A percentile compares a stretch with the other conserved stretches of the same genome.
Conservation (phyloP, 2,797 vertebrate genomes). For the Kryptolebias ocellatus region DNA sequence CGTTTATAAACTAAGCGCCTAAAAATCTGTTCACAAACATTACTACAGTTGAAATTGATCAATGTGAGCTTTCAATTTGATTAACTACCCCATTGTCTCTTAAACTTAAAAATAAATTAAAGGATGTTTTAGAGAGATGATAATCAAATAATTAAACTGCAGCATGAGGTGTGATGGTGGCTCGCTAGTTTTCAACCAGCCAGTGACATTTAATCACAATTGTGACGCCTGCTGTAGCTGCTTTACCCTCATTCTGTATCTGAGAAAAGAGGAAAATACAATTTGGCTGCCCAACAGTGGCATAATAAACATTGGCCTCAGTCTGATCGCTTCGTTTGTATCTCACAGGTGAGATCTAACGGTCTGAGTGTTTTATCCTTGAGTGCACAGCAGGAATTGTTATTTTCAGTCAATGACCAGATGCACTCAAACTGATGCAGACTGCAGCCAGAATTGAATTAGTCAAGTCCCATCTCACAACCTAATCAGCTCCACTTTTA, state of each 20-base stretch:
- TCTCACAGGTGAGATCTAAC: constrained; percentile 42
- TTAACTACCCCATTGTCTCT: constrained; percentile 28
- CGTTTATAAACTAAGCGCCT: not conserved
- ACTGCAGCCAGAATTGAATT: constrained; percentile 78
- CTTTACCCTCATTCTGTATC: constrained; percentile 11
- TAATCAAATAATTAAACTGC: constrained; percentile 50
- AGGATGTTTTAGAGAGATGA: constrained; percentile 28
- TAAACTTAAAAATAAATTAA: constrained; percentile 36
- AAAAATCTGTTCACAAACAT: constrained; percentile 14
- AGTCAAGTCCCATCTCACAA: constrained; percentile 74
- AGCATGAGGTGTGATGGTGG: constrained; percentile 19
- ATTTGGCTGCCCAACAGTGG: constrained; percentile 28
- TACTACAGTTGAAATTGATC: constrained; percentile 19
- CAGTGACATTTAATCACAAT: constrained; percentile 6
- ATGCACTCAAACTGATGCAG: constrained; percentile 61
- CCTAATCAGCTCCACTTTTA: constrained; percentile 82
- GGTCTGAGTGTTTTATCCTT: constrained; percentile 44
- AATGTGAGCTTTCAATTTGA: constrained; percentile 29
- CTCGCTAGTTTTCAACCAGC: constrained; percentile 29
- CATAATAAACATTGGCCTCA: constrained; percentile 22
- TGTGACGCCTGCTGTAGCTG: constrained; percentile 26
- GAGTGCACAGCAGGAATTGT: constrained; percentile 56
- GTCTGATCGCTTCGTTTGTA: constrained; percentile 33
- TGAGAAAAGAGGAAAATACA: constrained; percentile 17
- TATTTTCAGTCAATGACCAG: constrained; percentile 58